Conservation (phyloP, 2,113 vertebrate genomes). For the Baryphthengus martii region DNA sequence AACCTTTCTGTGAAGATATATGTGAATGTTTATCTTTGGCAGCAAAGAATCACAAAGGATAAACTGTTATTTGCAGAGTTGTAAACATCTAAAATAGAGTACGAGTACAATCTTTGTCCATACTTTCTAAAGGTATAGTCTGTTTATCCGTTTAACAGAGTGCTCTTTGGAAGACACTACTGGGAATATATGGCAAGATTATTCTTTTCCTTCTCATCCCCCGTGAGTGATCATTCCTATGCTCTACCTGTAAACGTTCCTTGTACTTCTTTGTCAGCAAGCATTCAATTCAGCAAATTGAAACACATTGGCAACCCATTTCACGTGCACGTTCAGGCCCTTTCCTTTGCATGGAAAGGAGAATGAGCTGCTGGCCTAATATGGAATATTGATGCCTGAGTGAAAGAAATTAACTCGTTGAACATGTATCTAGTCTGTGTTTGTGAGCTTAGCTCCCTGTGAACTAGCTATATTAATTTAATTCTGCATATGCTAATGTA, state of each 20-base stretch:
- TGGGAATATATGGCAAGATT: background rate
- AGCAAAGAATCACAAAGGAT: background rate
- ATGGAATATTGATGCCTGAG: background rate
- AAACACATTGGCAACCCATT: background rate
- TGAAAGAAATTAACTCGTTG: background rate
- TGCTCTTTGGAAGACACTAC: background rate
- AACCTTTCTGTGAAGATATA: background rate
- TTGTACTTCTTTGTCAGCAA: background rate
- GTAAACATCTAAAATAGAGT: background rate
- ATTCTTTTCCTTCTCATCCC: background rate
- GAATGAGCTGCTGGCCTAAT: background rate
- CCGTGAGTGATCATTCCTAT: background rate
- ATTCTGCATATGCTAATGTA: background rate
- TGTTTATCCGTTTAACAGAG: background rate
- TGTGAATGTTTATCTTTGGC: background rate
- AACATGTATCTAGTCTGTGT: background rate
- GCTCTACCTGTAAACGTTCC: background rate
- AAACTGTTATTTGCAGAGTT: background rate
- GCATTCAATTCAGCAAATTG: background rate
- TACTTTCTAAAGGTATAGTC: background rate
- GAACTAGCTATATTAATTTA: background rate
- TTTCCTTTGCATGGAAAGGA: background rate
- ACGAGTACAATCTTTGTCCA: background rate
- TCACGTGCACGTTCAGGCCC: accelerated
- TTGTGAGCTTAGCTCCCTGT: background rate